phyloP scores from a whole-genome alignment of 1,140 invertebrate species.

The Tenebrio molitor region DNA sequence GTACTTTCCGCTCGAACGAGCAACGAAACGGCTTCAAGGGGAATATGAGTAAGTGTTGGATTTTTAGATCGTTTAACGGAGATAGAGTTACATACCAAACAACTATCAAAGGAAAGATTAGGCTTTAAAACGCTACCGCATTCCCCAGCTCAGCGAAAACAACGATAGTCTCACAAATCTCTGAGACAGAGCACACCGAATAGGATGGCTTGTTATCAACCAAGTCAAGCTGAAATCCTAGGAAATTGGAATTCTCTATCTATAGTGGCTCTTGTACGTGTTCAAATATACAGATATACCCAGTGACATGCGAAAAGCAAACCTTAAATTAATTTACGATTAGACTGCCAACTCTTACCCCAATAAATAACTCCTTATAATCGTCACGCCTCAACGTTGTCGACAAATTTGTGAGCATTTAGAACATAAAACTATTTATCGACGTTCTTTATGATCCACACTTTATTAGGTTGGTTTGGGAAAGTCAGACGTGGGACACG shows the following conservation, averaged over 20 bases:
- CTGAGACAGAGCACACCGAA: conserved; percentile 42
- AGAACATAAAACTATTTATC: conserved; percentile 1
- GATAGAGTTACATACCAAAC: conserved; percentile 27
- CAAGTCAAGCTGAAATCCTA: conserved; percentile 55
- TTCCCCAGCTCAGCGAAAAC: conserved; percentile 35
- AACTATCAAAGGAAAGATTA: conserved; percentile 45
- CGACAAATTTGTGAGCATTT: neutral
- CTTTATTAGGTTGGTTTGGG: conserved; percentile 30
- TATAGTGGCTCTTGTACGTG: conserved; percentile 14
- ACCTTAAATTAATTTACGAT: conserved; percentile 11
- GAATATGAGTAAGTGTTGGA: neutral
- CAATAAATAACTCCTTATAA: neutral
- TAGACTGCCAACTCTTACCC: neutral
- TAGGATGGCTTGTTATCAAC: conserved; percentile 53
- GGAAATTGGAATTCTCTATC: conserved; percentile 56
- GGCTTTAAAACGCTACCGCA: conserved; percentile 20
- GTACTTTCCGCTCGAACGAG: too few relatives aligned
- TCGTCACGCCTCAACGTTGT: neutral
- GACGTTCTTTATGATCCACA: conserved; percentile 7
- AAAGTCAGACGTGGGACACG: conserved; percentile 27
- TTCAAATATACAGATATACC: conserved; percentile 35
- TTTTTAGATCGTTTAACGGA: conserved; percentile 19
- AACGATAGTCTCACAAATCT: conserved; percentile 45
- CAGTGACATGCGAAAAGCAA: neutral
- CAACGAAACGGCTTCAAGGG: neutral